phyloP scores from a whole-genome alignment of 2,113 vertebrate genomes.

The Syngnathus scovelli region DNA sequence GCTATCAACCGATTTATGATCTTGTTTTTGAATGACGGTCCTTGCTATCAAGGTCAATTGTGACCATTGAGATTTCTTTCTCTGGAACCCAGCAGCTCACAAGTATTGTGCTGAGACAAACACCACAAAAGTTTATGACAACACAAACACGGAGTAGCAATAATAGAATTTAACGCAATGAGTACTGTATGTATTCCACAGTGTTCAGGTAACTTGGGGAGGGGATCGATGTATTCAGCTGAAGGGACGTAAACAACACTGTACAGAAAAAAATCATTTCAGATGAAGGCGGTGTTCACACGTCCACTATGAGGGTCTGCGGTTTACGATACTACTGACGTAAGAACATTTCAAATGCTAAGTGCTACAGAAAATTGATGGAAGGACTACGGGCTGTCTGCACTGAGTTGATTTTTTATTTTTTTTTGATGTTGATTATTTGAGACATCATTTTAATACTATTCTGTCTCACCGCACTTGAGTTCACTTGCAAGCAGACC shows the following conservation, averaged over 20 bases:
- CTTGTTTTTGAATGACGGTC: background rate
- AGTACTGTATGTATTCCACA: constrained; percentile 19
- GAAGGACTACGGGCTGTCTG: background rate
- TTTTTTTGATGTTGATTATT: background rate
- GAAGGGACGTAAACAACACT: constrained; percentile 29
- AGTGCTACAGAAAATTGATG: background rate
- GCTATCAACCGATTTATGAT: background rate
- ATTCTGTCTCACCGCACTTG: background rate
- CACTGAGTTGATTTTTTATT: background rate
- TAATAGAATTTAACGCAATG: background rate
- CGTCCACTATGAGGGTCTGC: background rate
- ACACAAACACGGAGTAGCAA: background rate
- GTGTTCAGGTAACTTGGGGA: constrained; percentile 21
- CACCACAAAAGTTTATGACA: background rate
- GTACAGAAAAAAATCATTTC: constrained; percentile 24
- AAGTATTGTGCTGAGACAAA: background rate
- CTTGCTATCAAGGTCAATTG: too few species aligned
- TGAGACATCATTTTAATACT: too few species aligned
- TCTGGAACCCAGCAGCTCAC: background rate
- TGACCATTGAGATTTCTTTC: too few species aligned
- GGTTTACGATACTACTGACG: background rate
- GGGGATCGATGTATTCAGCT: background rate
- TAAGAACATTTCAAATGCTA: background rate
- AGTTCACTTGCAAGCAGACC: background rate
- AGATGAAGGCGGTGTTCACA: background rate